Conservation (phyloP, 1,140 invertebrate species). For the Cecropterus lyciades region DNA sequence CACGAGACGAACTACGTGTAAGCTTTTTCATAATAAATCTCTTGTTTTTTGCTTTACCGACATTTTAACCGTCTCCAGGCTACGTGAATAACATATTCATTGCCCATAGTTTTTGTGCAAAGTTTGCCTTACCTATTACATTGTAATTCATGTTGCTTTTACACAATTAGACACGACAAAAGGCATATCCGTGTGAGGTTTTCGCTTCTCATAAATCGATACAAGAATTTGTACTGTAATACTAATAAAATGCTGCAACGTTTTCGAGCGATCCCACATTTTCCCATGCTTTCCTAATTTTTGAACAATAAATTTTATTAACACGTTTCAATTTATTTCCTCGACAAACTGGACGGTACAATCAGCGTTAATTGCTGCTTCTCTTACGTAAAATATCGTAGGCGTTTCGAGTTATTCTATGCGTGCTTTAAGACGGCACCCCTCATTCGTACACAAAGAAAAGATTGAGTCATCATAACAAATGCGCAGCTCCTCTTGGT, state of each 20-base stretch:
- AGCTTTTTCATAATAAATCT: slow-evolving; percentile 69
- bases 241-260: slow-evolving; percentile 54
- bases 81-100: slow-evolving; percentile 30
- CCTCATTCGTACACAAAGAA: slow-evolving; percentile 68
- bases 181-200: slow-evolving; percentile 54
- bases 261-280: slow-evolving; percentile 60
- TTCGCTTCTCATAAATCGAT: slow-evolving; percentile 54
- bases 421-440: slow-evolving; percentile 49
- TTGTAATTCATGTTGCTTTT: slow-evolving; percentile 38
- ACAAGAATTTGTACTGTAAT: slow-evolving; percentile 55
- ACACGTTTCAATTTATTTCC: slow-evolving; percentile 74
- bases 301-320: slow-evolving; percentile 79
- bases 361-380: slow-evolving; percentile 77
- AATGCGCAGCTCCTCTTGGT: slow-evolving; percentile 63
- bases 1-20: slow-evolving; percentile 52
- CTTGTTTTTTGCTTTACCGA: slow-evolving; percentile 54
- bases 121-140: slow-evolving; percentile 26
- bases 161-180: slow-evolving; percentile 56
- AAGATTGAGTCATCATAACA: slow-evolving; percentile 82
- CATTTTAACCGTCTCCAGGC: slow-evolving; percentile 13
- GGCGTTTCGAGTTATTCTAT: slow-evolving; percentile 57
- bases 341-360: slow-evolving; percentile 58
- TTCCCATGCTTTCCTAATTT: slow-evolving; percentile 69
- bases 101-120: slow-evolving; percentile 30
- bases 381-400: slow-evolving; percentile 68